Evolutionary conservation across 1,140 invertebrate genomes (phyloP), one percentile per base, ranked within the genome.

Genomic region (Drosophila mauritiana): DNA sequence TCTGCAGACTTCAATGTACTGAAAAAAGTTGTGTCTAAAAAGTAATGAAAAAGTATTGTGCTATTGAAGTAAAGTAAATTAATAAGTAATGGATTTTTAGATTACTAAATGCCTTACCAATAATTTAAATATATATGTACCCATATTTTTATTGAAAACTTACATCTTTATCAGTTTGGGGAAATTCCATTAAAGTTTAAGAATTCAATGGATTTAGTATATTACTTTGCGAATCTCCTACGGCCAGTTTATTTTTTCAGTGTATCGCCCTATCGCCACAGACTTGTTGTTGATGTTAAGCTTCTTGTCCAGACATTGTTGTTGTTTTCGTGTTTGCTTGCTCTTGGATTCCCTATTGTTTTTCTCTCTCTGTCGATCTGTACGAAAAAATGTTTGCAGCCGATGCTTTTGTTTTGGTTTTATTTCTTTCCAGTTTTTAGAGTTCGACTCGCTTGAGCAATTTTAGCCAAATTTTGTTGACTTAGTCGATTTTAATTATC

Each of bases 261-360:
- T 31, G 31, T 10, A 31, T 31, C 7, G 8, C 27, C 27, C 27
- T 8, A 8, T 8, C 7, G 7, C 7, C 31, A 31, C 1, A 31
- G 31, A 31, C 10, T 34, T 40, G 34, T 59, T 51, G 64, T 67
- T 67, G 40, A 2, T 78, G 65, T 63, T 15, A 39, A 42, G 22
- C 20, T 15, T 68, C 49, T 78, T 59, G 58, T 64, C 42, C 43
- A 64, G 37, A 43, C 61, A 34, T 62, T 48, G 25, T 42, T 67
- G 63, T 65, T 79, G n/a, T 43, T 67, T 63, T 42, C 25, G 31
- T 65, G 51, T 80, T 80, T 72, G 73, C 62, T 76, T 83, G 80
- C 75, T 70, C 80, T 79, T 75, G 59, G 55, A 79, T 20, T 45
- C 17, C 3, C 42, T 25, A 49, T 42, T 70, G 42, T 49, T 20